These are phyloP conservation scores for Microtus pennsylvanicus DNA, from an alignment of 2,113 vertebrate genomes.

Conservation along the genomic window DNA sequence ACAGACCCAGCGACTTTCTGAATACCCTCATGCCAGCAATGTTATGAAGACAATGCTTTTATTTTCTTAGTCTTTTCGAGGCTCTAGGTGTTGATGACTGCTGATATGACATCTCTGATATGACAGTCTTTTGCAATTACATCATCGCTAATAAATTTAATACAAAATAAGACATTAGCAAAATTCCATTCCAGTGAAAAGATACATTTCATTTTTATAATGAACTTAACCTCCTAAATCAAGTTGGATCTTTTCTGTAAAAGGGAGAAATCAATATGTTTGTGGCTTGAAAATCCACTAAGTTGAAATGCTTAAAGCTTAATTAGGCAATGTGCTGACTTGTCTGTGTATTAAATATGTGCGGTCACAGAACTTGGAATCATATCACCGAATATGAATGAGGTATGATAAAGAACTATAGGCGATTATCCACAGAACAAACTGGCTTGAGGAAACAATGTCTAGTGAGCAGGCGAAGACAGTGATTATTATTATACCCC, in stretches of 20 bases:
- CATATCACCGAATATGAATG: not conserved
- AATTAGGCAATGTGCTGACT: not conserved
- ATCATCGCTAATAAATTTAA: not conserved
- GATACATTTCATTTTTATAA: not conserved
- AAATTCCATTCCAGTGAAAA: not conserved
- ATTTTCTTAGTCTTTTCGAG: not conserved
- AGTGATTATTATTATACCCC: not conserved
- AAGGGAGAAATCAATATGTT: not conserved
- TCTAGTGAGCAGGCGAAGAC: not conserved
- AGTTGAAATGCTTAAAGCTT: not conserved
- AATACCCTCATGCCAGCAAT: slow-evolving; percentile 42
- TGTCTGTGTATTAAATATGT: not conserved
- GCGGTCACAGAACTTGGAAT: not conserved
- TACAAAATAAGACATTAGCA: not conserved
- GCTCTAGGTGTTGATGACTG: not conserved
- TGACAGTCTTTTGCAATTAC: not conserved
- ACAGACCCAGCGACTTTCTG: not conserved
- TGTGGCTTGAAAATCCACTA: not conserved
- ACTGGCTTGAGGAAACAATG: not conserved
- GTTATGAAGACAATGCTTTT: not conserved
- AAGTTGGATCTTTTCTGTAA: not conserved
- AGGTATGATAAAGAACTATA: not conserved
- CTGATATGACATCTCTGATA: not conserved
- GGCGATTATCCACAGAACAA: too few relatives aligned
- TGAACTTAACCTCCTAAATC: not conserved